Conservation (phyloP, 2,888 invertebrate species). For the Brachypterus glaber region DNA sequence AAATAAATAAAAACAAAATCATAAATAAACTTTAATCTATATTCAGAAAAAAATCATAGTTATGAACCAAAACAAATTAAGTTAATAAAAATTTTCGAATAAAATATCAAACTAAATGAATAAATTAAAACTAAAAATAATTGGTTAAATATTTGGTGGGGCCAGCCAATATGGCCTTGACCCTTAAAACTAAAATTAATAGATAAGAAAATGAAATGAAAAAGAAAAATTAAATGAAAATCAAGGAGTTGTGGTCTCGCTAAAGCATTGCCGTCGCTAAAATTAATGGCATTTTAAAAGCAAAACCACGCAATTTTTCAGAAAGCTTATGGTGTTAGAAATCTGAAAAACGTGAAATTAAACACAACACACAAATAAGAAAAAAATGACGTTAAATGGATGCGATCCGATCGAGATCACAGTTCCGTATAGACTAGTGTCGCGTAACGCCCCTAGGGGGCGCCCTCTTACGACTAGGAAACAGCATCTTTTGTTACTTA, state of each 20-base stretch:
- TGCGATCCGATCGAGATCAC: conserved; percentile 14
- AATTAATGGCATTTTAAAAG: conserved; percentile 34
- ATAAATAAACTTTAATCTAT: conserved; percentile 33
- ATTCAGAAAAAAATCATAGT: conserved; percentile 27
- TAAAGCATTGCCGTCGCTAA: conserved; percentile 34
- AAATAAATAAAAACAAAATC: conserved; percentile 32
- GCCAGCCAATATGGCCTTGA: conserved; percentile 9
- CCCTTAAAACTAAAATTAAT: conserved; percentile 22
- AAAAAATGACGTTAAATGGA: conserved; percentile 20
- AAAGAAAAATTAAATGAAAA: conserved; percentile 16
- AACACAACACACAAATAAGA: conserved; percentile 38
- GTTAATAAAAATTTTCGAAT: conserved; percentile 21
- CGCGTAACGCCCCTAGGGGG: too few species aligned
- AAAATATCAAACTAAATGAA: conserved; percentile 23
- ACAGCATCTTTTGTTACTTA: conserved; percentile 14
- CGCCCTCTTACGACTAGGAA: background rate
- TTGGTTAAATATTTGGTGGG: conserved; percentile 1
- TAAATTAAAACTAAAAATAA: conserved; percentile 25
- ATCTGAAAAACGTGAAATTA: conserved; percentile 30
- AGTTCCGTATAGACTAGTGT: too few species aligned
- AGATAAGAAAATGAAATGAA: conserved; percentile 20
- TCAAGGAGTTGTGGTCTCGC: conserved; percentile 34
- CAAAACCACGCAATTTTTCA: conserved; percentile 37
- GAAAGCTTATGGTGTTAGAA: conserved; percentile 34
- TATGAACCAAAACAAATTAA: conserved; percentile 27